Conservation (phyloP, 2,797 vertebrate species). For the Phalloptychus januarius region DNA sequence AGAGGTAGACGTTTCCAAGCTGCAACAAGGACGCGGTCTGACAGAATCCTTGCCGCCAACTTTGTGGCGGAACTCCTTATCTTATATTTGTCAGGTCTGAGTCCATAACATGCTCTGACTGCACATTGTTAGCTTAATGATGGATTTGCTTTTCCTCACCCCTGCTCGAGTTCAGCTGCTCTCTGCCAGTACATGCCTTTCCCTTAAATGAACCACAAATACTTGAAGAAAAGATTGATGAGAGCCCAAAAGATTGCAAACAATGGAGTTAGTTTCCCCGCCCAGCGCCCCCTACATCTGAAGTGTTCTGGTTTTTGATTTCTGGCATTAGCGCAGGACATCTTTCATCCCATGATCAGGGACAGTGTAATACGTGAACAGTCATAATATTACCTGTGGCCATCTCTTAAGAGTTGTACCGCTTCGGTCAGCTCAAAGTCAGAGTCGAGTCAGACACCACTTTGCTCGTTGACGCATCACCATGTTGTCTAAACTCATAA, state of each 20-base stretch:
- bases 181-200: slow-evolving; percentile 55
- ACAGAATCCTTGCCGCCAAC: slow-evolving; percentile 17
- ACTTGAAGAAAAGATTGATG: slow-evolving; percentile 41
- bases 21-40: background rate
- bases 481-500: slow-evolving; percentile 37
- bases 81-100: slow-evolving; percentile 16
- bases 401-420: slow-evolving; percentile 1
- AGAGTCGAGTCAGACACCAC: slow-evolving; percentile 36
- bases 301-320: slow-evolving; percentile 9
- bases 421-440: slow-evolving; percentile 39
- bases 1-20: slow-evolving; percentile 29
- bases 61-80: slow-evolving; percentile 25
- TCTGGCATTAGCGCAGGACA: slow-evolving; percentile 10
- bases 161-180: slow-evolving; percentile 17
- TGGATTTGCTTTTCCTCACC: slow-evolving; percentile 33
- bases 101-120: slow-evolving; percentile 31
- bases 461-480: slow-evolving; percentile 47
- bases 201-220: slow-evolving; percentile 69
- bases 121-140: slow-evolving; percentile 27
- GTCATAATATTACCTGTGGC: slow-evolving; percentile 22
- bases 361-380: background rate
- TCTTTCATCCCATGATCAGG: slow-evolving; percentile 12
- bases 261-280: slow-evolving; percentile 41
- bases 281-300: slow-evolving; percentile 3
- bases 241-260: slow-evolving; percentile 18